phyloP scores from a whole-genome alignment of 2,888 invertebrate species.

The Caradrina clavipalpis region DNA sequence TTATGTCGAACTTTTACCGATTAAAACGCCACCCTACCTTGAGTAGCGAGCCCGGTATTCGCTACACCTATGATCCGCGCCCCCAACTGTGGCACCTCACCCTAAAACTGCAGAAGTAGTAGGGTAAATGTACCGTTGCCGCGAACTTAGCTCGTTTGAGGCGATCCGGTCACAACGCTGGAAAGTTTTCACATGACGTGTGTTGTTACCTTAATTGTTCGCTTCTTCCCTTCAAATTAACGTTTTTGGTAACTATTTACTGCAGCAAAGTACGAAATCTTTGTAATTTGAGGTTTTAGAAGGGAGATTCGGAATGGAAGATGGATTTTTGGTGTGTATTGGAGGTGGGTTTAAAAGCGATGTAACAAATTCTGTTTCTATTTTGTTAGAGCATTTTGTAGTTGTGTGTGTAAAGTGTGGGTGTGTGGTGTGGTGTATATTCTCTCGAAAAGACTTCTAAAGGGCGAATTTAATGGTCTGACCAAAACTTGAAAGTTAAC shows the following conservation, averaged over 20 bases:
- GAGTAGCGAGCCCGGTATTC: too few relatives aligned
- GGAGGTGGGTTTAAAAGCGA: not conserved
- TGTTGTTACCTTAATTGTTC: conserved; percentile 63
- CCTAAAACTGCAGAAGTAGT: conserved; percentile 60
- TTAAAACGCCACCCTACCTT: not conserved
- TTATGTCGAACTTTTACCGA: too few relatives aligned
- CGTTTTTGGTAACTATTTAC: conserved; percentile 45
- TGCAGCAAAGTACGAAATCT: conserved; percentile 24
- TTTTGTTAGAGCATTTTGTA: too few relatives aligned
- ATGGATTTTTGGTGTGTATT: not conserved
- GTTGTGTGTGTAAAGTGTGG: too few relatives aligned
- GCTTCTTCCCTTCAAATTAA: conserved; percentile 56
- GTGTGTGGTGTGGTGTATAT: too few relatives aligned
- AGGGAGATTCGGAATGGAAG: not conserved
- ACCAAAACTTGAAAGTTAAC: too few relatives aligned
- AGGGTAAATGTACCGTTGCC: conserved; percentile 58
- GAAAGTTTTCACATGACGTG: conserved; percentile 67
- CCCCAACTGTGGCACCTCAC: conserved; percentile 28
- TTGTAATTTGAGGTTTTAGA: conserved; percentile 20
- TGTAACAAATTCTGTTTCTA: too few relatives aligned
- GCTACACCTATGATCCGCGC: too few relatives aligned
- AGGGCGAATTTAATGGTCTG: too few relatives aligned
- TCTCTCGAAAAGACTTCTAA: too few relatives aligned
- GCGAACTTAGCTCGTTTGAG: conserved; percentile 74
- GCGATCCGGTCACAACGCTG: conserved; percentile 68